Percentiles rank a stretch among this genome's conserved stretches.
Conservation (phyloP, 2,113 vertebrate genomes). For the Bucco capensis region DNA sequence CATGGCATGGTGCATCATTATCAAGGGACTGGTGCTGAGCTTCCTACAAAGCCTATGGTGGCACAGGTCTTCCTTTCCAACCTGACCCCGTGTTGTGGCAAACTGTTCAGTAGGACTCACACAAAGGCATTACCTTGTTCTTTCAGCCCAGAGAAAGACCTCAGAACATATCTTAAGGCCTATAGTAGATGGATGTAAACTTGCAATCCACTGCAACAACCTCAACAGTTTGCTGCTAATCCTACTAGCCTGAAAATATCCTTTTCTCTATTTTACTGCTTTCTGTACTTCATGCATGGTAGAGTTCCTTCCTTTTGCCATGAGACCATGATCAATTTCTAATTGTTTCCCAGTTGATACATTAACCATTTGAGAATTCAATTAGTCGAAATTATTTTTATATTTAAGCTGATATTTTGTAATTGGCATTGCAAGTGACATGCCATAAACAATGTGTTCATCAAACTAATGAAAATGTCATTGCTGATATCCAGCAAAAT, state of each 20-base stretch:
- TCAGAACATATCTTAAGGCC: neutral
- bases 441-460: neutral
- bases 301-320: neutral
- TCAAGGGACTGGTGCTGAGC: neutral
- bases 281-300: neutral
- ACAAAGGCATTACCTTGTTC: neutral
- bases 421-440: neutral
- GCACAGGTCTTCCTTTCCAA: neutral
- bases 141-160: neutral
- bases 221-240: neutral
- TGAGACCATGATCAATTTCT: neutral
- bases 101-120: neutral
- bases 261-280: neutral
- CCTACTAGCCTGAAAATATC: neutral
- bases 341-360: neutral
- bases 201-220: neutral
- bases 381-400: neutral
- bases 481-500: neutral
- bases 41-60: neutral
- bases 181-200: neutral
- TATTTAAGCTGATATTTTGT: neutral
- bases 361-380: neutral
- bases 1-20: neutral
- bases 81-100: neutral
- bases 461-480: neutral